Evolutionary conservation across 2,888 invertebrate species (phyloP), one percentile per base, ranked within the genome.

Genomic region (Caenorhabditis sp.): DNA sequence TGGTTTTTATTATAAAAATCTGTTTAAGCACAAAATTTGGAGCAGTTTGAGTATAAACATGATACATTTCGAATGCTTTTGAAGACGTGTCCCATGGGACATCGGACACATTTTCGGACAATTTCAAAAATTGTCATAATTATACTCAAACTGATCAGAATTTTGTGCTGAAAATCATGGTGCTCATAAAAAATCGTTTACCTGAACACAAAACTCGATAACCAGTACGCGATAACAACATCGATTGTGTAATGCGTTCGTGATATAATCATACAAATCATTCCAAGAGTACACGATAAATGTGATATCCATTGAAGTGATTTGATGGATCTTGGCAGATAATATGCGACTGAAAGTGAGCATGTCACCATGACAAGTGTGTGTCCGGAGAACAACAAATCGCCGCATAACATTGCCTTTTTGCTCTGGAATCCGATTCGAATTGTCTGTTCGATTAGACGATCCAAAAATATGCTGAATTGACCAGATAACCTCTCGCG

Each of bases 401-500:
- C 84, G 10, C 84, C 84, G 69, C 84, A 84, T 26, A 83, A 69
- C 77, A 81, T 78, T 27, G 65, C 66, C 10, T 68, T 59, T 58
- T 79, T 76, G 61, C 69, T 78, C 79, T 82, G 86, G 58, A 87
- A 82, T n/a, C 87, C 87, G 53, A 87, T 66, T 19, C 81, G 78
- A 24, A 84, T 71, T n/a, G 81, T 82, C 76, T 87, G 87, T 60
- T 83, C 84, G 21, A 83, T 61, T 0, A 83, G 62, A 0, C 85
- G 69, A 14, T 57, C 50, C 37, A 83, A 58, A 58, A 87, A 83
- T 3, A 79, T 66, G 17, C 59, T n/a, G 27, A 76, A 55, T 5
- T 75, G 58, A 6, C 74, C 53, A n/a, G 76, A 68, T 26, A 80
- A 62, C 23, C 71, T 77, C n/a, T 77, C 76, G 14, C 83, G 68